A percentile compares a stretch with the other conserved stretches of the same genome.
These are phyloP conservation scores for Ptyas mucosa DNA, from an alignment of 2,113 vertebrate genomes.

Conservation along the genomic window DNA sequence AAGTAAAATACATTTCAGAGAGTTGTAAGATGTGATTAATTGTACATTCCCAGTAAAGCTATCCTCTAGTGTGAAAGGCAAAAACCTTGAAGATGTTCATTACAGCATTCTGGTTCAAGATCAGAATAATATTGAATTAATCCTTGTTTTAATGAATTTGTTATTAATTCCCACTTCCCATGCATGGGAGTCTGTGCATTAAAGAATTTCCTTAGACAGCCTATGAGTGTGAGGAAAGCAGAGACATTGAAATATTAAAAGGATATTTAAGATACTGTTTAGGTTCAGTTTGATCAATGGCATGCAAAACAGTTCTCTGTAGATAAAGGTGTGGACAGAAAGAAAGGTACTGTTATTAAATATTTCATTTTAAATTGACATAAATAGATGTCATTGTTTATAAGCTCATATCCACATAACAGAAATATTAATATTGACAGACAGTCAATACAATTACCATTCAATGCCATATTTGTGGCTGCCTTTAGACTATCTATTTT, in stretches of 20 bases:
- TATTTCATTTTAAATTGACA: not conserved
- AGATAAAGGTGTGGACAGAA: not conserved
- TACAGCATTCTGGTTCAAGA: not conserved
- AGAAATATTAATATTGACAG: conserved; percentile 1
- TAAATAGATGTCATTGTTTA: not conserved
- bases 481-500: not conserved
- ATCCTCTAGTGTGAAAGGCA: conserved; percentile 27
- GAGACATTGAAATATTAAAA: not conserved
- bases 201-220: not conserved
- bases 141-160: conserved; percentile 17
- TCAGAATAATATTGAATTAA: not conserved
- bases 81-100: conserved; percentile 13
- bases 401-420: not conserved
- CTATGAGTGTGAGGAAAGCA: not conserved
- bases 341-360: not conserved
- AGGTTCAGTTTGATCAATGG: not conserved
- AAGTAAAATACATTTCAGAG: conserved; percentile 11
- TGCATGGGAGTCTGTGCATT: conserved; percentile 5
- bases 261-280: not conserved
- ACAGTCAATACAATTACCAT: not conserved
- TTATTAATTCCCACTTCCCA: conserved; percentile 20
- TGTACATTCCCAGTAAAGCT: conserved; percentile 1
- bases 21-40: conserved; percentile 26
- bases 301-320: not conserved
- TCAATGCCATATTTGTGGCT: not conserved